Evolutionary conservation across 92 coral and sea anemone species (phyloP), one percentile per base, ranked within the genome.

Genomic region (Montipora capitata): DNA sequence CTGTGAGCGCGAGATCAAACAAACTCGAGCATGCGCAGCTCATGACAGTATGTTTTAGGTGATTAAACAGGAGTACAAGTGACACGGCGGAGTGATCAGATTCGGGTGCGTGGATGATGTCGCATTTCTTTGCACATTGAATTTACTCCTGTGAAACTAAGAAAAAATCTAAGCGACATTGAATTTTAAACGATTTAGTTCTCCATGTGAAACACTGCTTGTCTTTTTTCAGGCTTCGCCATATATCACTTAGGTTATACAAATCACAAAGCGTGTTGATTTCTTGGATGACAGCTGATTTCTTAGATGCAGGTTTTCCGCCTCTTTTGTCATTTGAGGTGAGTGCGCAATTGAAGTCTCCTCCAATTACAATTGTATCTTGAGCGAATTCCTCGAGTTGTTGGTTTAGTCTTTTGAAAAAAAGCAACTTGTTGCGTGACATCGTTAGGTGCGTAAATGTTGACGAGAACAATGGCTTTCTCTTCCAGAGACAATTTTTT

Each of bases 271-370:
- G 56, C 76, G 74, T 68, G 4, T 39, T 38, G 48, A 68, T 16
- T 68, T 68, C 41, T 41, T 68, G 5, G 39, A 16, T 7, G 39
- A 74, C 78, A n/a, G 78, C 38, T 44, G 59, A 45, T 48, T 45
- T 45, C 27, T 45, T 74, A 3, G 78, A 44, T 12, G 48, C 39
- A 17, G 78, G 78, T 74, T 74, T 74, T 57, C 61, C 27, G 56
- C 78, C 17, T 54, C 13, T 74, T 74, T 48, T 74, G 61, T n/a
- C 78, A 45, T 42, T 72, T 72, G 77, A n/a, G n/a, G n/a, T n/a
- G n/a, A n/a, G n/a, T n/a, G n/a, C n/a, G n/a, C n/a, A n/a, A n/a
- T n/a, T n/a, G n/a, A n/a, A n/a, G n/a, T n/a, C n/a, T n/a, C n/a
- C n/a, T n/a, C n/a, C n/a, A n/a, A n/a, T n/a, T n/a, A 72, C n/a